Conservation (phyloP, 92 coral and sea anemone species). For the Siderastrea siderea region DNA sequence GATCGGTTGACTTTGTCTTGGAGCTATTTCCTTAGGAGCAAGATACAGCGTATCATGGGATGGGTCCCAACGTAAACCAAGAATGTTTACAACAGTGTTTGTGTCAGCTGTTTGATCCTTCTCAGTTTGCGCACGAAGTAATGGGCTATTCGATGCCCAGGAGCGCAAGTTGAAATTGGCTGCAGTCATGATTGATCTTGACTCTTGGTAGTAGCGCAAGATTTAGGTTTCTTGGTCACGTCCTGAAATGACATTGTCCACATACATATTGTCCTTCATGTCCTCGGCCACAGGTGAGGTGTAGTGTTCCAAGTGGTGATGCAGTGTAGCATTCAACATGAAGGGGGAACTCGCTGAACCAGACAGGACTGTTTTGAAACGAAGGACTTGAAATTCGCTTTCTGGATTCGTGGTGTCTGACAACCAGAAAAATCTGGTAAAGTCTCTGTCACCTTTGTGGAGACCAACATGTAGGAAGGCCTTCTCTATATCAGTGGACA, state of each 20-base stretch:
- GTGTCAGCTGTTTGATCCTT: not conserved
- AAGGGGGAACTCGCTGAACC: constrained; percentile 69
- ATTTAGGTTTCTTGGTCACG: constrained; percentile 31
- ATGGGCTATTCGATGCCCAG: constrained; percentile 66
- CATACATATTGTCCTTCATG: constrained; percentile 62
- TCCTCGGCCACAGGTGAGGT: constrained; percentile 49
- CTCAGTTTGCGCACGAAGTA: constrained; percentile 25
- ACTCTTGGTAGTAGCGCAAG: constrained; percentile 43
- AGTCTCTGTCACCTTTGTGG: constrained; percentile 42
- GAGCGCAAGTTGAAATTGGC: constrained; percentile 69
- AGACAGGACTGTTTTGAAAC: constrained; percentile 61
- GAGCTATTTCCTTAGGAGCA: not conserved
- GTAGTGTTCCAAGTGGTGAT: constrained; percentile 44
- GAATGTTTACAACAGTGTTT: constrained; percentile 54
- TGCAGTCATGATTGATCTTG: constrained; percentile 54
- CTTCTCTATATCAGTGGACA: constrained; percentile 67
- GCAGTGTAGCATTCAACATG: constrained; percentile 57
- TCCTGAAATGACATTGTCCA: constrained; percentile 65
- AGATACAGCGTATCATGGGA: constrained; percentile 38
- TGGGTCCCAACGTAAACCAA: constrained; percentile 66
- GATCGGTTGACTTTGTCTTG: not conserved
- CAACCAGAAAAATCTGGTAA: constrained; percentile 53
- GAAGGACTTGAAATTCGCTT: constrained; percentile 47
- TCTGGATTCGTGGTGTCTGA: constrained; percentile 27
- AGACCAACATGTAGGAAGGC: constrained; percentile 62